Conservation (phyloP, 2,888 invertebrate species). For the Strigamia maritima region DNA sequence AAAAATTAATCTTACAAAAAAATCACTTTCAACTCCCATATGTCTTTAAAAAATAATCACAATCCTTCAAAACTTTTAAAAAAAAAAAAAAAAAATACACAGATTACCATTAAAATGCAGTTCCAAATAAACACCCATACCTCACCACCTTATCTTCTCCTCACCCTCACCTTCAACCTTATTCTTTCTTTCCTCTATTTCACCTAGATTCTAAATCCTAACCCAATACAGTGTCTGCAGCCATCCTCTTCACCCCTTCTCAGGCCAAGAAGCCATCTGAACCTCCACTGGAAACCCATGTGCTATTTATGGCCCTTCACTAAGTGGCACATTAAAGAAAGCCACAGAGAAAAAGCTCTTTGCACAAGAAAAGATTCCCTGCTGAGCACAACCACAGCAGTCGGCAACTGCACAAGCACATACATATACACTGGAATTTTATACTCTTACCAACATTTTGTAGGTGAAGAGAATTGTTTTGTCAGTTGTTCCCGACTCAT, state of each 20-base stretch:
- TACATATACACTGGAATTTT: constrained; percentile 15
- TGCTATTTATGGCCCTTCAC: constrained; percentile 15
- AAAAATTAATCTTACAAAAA: too few relatives aligned
- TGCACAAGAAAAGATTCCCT: constrained; percentile 15
- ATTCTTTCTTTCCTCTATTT: neutral
- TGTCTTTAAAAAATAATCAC: too few relatives aligned
- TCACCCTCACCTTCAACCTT: constrained; percentile 13
- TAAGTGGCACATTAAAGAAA: constrained; percentile 15
- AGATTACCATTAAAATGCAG: too few relatives aligned
- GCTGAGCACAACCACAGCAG: constrained; percentile 15
- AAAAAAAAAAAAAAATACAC: too few relatives aligned
- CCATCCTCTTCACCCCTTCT: constrained; percentile 6
- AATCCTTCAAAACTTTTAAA: too few relatives aligned
- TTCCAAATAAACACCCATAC: neutral
- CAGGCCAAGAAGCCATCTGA: constrained; percentile 8
- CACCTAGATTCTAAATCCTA: constrained; percentile 6
- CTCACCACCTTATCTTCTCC: neutral
- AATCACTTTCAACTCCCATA: too few relatives aligned
- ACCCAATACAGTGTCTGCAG: constrained; percentile 10
- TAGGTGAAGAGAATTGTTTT: constrained; percentile 15
- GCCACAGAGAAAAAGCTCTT: constrained; percentile 10
- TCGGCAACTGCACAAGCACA: constrained; percentile 15
- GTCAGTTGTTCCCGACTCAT: constrained; percentile 15
- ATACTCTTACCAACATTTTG: constrained; percentile 10
- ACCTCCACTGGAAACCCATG: constrained; percentile 15